These are phyloP conservation scores for Mycteria americana DNA, from an alignment of 2,797 vertebrate genomes.

Conservation along the genomic window DNA sequence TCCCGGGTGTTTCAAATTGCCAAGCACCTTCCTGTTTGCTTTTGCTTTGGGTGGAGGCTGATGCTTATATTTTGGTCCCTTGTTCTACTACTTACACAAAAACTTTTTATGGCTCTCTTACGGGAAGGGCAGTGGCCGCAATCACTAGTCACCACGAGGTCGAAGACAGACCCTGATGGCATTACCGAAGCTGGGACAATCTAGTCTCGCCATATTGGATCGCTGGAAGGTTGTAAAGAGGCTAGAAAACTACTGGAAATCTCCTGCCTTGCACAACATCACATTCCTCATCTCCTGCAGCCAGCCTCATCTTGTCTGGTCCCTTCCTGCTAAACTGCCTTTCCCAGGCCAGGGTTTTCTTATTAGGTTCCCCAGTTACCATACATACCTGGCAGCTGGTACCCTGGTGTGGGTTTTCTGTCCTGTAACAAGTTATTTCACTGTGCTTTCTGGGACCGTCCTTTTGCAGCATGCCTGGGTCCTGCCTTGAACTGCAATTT, in stretches of 20 bases:
- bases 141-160: neutral
- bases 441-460: neutral
- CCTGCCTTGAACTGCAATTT: neutral
- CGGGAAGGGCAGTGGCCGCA: neutral
- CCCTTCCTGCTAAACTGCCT: neutral
- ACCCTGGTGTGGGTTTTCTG: neutral
- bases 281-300: neutral
- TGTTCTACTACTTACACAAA: neutral
- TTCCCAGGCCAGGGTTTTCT: neutral
- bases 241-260: neutral
- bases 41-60: constrained; percentile 7
- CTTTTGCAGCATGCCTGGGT: neutral
- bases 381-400: neutral
- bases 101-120: constrained; percentile 4
- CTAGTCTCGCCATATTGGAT: neutral
- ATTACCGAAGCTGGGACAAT: neutral
- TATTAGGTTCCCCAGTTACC: neutral
- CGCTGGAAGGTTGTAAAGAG: neutral
- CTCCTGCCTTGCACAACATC: neutral
- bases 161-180: neutral
- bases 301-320: neutral
- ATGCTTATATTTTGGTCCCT: neutral
- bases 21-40: neutral
- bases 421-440: neutral
- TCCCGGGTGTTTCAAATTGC: neutral